phyloP scores from a whole-genome alignment of 2,888 invertebrate genomes.

The Cryptophagus acutangulus region DNA sequence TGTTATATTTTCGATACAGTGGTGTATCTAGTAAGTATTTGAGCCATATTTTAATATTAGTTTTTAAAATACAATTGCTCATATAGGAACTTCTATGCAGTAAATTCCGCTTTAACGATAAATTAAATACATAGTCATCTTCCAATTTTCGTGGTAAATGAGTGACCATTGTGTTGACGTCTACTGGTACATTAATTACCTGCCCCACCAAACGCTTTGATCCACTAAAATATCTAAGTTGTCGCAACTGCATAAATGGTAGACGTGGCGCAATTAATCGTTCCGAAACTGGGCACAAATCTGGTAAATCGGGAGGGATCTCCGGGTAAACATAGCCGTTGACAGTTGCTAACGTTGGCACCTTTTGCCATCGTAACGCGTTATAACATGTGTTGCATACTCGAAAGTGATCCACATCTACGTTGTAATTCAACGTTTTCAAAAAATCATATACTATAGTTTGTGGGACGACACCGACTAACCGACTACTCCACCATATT shows the following conservation, averaged over 20 bases:
- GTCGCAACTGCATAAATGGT: slow-evolving; percentile 6
- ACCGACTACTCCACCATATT: too few relatives aligned
- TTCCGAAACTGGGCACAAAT: background rate
- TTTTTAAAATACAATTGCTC: too few relatives aligned
- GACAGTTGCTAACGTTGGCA: background rate
- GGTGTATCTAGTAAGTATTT: too few relatives aligned
- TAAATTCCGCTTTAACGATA: too few relatives aligned
- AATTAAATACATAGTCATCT: background rate
- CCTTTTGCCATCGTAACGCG: background rate
- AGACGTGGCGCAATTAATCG: background rate
- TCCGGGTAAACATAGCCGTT: background rate
- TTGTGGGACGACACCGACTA: too few relatives aligned
- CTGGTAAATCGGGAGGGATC: background rate
- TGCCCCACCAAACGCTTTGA: slow-evolving; percentile 22
- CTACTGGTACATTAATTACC: slow-evolving; percentile 29
- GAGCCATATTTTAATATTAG: too few relatives aligned
- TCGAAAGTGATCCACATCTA: background rate
- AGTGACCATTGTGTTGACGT: slow-evolving; percentile 23
- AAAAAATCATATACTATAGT: too few relatives aligned
- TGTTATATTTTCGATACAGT: background rate
- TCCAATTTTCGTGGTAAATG: slow-evolving; percentile 6
- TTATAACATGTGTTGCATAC: background rate
- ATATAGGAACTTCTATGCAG: too few relatives aligned
- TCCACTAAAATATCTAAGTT: too few relatives aligned
- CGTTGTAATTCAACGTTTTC: too few relatives aligned